phyloP scores from a whole-genome alignment of 2,888 invertebrate genomes.

The Acholoe squamosa region DNA sequence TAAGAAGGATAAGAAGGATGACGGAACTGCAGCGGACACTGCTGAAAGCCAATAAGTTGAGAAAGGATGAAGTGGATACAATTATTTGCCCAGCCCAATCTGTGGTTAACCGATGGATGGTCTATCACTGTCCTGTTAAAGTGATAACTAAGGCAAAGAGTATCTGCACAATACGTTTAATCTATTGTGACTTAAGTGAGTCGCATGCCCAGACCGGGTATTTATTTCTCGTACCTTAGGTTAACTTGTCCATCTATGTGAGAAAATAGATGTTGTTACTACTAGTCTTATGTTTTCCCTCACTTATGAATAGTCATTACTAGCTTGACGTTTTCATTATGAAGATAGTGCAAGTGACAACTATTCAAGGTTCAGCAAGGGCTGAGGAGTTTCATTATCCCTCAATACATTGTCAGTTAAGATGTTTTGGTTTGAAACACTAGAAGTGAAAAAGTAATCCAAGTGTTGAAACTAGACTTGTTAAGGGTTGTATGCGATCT shows the following conservation, averaged over 20 bases:
- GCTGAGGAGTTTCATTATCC: not conserved
- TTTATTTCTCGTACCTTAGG: too few relatives aligned
- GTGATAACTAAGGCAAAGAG: not conserved
- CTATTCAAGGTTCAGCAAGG: not conserved
- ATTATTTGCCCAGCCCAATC: not conserved
- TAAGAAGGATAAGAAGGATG: conserved; percentile 64
- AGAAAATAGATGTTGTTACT: conserved; percentile 45
- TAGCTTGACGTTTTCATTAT: not conserved
- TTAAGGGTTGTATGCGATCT: not conserved
- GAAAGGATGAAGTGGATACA: too few relatives aligned
- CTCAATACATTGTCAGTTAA: not conserved
- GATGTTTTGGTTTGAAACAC: conserved; percentile 27
- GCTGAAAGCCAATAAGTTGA: not conserved
- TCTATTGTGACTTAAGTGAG: not conserved
- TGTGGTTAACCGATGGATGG: too few relatives aligned
- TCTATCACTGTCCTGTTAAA: too few relatives aligned
- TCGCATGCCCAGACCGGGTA: not conserved
- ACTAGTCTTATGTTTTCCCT: conserved; percentile 43
- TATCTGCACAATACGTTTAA: not conserved
- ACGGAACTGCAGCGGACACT: not conserved
- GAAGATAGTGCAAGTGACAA: not conserved
- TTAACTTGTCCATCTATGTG: conserved; percentile 5
- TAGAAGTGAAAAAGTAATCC: not conserved
- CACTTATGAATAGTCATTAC: not conserved
- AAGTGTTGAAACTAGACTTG: too few relatives aligned